Evolutionary conservation across 2,113 vertebrate species (phyloP).

Genomic region (Pedionomus torquatus): DNA sequence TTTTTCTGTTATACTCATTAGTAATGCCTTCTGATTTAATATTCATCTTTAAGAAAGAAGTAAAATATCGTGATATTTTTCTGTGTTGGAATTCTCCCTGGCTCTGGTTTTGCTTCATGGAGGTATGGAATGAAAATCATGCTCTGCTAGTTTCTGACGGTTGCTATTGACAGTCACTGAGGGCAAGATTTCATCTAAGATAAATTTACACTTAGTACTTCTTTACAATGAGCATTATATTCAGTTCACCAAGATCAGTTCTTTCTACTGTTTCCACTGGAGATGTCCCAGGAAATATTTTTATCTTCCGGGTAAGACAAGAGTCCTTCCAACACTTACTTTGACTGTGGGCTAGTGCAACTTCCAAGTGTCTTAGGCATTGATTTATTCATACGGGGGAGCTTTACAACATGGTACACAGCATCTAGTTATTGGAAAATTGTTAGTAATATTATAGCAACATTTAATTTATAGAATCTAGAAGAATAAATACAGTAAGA

Average conservation of each 20-base stretch:
- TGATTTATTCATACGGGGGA: neutral
- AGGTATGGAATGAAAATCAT: neutral
- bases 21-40: neutral
- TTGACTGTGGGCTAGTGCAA: neutral
- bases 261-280: neutral
- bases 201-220: neutral
- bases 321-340: neutral
- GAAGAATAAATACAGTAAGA: neutral
- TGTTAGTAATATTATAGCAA: neutral
- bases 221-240: neutral
- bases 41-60: neutral
- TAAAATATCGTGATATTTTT: neutral
- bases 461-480: neutral
- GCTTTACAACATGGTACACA: neutral
- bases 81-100: neutral
- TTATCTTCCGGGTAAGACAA: neutral
- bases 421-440: neutral
- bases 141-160: neutral
- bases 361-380: neutral
- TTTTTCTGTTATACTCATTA: neutral
- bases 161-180: neutral
- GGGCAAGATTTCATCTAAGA: neutral
- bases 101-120: neutral
- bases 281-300: neutral
- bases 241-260: neutral